phyloP scores from a whole-genome alignment of 2,113 vertebrate genomes.

The Tringa solitaria region DNA sequence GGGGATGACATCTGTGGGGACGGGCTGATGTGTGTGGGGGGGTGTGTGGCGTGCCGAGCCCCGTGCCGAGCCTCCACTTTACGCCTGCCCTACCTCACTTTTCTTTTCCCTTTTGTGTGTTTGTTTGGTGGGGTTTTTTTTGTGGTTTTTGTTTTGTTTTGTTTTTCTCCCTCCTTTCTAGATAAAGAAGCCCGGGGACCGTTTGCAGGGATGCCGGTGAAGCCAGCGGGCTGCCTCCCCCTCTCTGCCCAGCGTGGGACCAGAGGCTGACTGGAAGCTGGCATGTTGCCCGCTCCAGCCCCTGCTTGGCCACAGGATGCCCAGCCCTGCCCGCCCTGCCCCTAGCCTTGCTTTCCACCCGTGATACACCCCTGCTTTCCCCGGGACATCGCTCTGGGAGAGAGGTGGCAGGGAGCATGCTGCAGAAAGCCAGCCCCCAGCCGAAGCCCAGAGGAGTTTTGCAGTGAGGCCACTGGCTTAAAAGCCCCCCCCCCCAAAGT shows the following conservation, averaged over 20 bases:
- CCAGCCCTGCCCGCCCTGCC: not conserved
- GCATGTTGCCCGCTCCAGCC: not conserved
- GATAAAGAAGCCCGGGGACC: not conserved
- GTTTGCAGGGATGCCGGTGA: slow-evolving; percentile 4
- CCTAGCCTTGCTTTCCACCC: not conserved
- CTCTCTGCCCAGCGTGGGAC: not conserved
- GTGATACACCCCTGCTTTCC: not conserved
- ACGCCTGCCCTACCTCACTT: not conserved
- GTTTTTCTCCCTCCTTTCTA: not conserved
- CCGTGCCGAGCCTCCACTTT: not conserved
- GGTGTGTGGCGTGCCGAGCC: not conserved
- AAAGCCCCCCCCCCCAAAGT: not conserved
- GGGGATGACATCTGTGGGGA: slow-evolving; percentile 29
- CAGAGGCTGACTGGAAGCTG: not conserved
- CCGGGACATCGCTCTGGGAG: not conserved
- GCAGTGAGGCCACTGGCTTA: slow-evolving; percentile 3
- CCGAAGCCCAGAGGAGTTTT: not conserved
- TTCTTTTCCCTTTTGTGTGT: not conserved
- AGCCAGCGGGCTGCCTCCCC: not conserved
- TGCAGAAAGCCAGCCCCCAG: not conserved
- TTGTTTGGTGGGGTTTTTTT: not conserved
- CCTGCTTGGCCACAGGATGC: not conserved
- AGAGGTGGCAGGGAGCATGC: not conserved
- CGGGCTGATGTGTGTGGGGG: not conserved
- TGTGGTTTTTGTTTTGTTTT: not conserved